A percentile compares a stretch with the other conserved stretches of the same genome.
Conservation (phyloP, 2,888 invertebrate genomes). For the Nycteola revayana region DNA sequence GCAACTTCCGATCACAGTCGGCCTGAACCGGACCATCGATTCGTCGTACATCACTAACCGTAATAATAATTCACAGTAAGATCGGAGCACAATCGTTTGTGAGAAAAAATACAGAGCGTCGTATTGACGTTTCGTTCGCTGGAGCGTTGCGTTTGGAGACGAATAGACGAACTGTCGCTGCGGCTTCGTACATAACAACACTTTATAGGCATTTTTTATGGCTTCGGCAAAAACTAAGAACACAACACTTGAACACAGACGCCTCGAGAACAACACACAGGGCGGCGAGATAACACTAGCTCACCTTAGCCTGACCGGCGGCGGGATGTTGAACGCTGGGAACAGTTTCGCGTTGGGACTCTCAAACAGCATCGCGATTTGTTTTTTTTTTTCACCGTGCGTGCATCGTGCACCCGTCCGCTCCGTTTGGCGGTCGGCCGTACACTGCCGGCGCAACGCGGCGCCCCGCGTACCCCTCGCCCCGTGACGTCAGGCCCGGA, state of each 20-base stretch:
- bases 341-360: slow-evolving; percentile 87
- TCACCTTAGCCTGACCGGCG: slow-evolving; percentile 84
- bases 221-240: slow-evolving; percentile 51
- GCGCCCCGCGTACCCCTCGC: slow-evolving; percentile 41
- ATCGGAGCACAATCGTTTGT: slow-evolving; percentile 21
- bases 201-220: slow-evolving; percentile 56
- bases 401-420: slow-evolving; percentile 63
- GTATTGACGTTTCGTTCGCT: slow-evolving; percentile 61
- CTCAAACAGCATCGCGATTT: slow-evolving; percentile 85
- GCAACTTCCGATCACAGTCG: slow-evolving; percentile 10
- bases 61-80: slow-evolving; percentile 14
- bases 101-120: slow-evolving; percentile 35
- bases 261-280: slow-evolving; percentile 8
- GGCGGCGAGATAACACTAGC: slow-evolving; percentile 31
- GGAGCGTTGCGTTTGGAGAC: slow-evolving; percentile 38
- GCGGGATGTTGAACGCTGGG: slow-evolving; percentile 87
- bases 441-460: slow-evolving; percentile 54
- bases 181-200: slow-evolving; percentile 49
- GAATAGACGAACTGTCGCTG: slow-evolving; percentile 52
- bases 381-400: slow-evolving; percentile 64
- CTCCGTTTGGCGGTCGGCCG: slow-evolving; percentile 61
- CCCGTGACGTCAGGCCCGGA: slow-evolving; percentile 69
- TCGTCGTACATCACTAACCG: slow-evolving; percentile 15
- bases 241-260: slow-evolving; percentile 44
- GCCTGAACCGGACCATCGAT: neutral